phyloP scores from a whole-genome alignment of 2,797 vertebrate genomes.

The Hypotaenidia okinawae region DNA sequence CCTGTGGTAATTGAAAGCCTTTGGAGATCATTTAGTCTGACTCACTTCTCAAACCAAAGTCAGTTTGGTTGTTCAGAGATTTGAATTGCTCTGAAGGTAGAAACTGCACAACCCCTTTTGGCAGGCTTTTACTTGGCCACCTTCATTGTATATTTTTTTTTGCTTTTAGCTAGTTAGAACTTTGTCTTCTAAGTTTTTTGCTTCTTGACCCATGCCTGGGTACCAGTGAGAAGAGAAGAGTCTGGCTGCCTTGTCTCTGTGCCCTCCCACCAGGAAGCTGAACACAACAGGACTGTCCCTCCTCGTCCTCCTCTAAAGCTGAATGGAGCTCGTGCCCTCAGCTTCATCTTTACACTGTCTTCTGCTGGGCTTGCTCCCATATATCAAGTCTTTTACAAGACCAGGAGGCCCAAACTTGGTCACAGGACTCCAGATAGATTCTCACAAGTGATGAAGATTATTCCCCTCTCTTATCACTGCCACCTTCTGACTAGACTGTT shows the following conservation, averaged over 20 bases:
- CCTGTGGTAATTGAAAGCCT: neutral
- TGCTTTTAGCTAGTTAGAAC: neutral
- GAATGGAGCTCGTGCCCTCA: neutral
- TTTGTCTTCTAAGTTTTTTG: neutral
- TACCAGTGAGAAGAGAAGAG: rapidly evolving
- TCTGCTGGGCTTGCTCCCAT: neutral
- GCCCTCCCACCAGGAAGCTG: neutral
- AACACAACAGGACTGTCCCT: neutral
- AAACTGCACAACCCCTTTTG: neutral
- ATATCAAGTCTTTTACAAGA: neutral
- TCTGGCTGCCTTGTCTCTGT: neutral
- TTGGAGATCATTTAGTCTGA: neutral
- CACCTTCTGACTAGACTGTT: neutral
- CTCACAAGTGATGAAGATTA: neutral
- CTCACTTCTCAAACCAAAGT: neutral
- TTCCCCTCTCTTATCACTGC: neutral
- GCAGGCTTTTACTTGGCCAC: neutral
- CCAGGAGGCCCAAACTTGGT: neutral
- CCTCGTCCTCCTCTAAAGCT: neutral
- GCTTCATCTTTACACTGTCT: neutral
- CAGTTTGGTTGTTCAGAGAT: neutral
- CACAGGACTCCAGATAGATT: rapidly evolving
- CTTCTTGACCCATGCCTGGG: neutral
- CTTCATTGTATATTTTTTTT: neutral
- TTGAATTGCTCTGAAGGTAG: neutral